phyloP scores from a whole-genome alignment of 2,888 invertebrate species.

The Athalia circularis region DNA sequence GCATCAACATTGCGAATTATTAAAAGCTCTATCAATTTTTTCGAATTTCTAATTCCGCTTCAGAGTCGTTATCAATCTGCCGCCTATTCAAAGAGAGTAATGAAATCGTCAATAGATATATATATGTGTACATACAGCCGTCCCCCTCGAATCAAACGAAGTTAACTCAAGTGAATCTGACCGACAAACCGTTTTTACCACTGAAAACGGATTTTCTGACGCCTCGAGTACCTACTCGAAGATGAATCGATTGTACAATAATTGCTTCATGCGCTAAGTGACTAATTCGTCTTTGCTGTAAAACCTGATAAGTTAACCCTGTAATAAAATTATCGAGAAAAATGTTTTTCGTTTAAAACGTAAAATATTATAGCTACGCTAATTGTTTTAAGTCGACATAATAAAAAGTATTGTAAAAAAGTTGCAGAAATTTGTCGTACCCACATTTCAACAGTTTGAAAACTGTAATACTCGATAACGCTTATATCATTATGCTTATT shows the following conservation, averaged over 20 bases:
- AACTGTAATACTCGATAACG: too few relatives aligned
- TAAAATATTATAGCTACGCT: not conserved
- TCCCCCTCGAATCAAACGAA: slow-evolving; percentile 29
- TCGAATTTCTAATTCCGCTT: not conserved
- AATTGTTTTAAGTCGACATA: too few relatives aligned
- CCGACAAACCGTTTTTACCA: slow-evolving; percentile 13
- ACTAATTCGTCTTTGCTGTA: slow-evolving; percentile 13
- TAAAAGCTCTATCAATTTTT: not conserved
- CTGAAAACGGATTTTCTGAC: slow-evolving; percentile 16
- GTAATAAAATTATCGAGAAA: slow-evolving; percentile 14
- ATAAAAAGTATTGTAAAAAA: too few relatives aligned
- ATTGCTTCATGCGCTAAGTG: slow-evolving; percentile 7
- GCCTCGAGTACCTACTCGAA: not conserved
- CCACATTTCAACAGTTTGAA: too few relatives aligned
- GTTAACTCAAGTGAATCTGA: slow-evolving; percentile 28
- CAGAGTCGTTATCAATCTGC: slow-evolving; percentile 13
- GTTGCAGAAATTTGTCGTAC: too few relatives aligned
- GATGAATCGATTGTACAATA: slow-evolving; percentile 28
- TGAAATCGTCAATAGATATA: slow-evolving; percentile 9
- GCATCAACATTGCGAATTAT: too few relatives aligned
- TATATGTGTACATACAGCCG: not conserved
- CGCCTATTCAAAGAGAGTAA: slow-evolving; percentile 26
- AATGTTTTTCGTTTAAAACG: not conserved
- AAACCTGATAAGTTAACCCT: slow-evolving; percentile 6
- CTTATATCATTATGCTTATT: too few relatives aligned